Conservation (phyloP, 2,888 invertebrate species). For the Tachina grossa region DNA sequence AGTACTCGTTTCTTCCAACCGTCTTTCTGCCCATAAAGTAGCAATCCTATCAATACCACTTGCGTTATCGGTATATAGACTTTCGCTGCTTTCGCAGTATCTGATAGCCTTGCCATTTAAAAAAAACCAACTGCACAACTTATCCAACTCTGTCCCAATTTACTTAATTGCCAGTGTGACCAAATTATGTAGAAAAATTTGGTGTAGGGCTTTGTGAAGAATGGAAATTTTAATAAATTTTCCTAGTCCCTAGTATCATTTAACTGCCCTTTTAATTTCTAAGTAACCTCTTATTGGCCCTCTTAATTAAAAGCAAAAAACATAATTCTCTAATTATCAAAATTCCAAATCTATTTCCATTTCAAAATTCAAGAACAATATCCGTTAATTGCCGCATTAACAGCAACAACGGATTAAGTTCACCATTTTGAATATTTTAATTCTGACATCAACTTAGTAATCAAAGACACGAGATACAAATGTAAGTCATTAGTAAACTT, state of each 20-base stretch:
- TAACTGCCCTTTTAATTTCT: conserved; percentile 9
- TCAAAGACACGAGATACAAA: conserved; percentile 57
- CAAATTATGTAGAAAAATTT: background rate
- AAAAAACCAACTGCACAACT: too few species aligned
- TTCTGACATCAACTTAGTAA: conserved; percentile 66
- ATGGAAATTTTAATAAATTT: background rate
- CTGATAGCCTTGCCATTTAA: too few species aligned
- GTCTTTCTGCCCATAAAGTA: too few species aligned
- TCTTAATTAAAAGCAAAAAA: background rate
- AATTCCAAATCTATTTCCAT: conserved; percentile 46
- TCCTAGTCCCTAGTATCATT: conserved; percentile 35
- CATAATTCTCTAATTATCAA: conserved; percentile 5
- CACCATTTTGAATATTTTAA: conserved; percentile 65
- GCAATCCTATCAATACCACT: too few species aligned
- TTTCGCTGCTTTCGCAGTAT: too few species aligned
- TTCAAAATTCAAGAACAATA: conserved; percentile 62
- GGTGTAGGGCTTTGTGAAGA: conserved; percentile 12
- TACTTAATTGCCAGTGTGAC: too few species aligned
- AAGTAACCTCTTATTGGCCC: conserved; percentile 34
- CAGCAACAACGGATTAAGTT: conserved; percentile 43
- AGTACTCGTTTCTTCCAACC: too few species aligned
- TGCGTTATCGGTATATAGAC: too few species aligned
- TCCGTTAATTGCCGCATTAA: conserved; percentile 11
- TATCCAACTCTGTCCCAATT: too few species aligned
- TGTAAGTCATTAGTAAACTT: conserved; percentile 59